Percentiles rank a stretch among this genome's conserved stretches.
phyloP scores from a whole-genome alignment of 2,888 invertebrate species.

The Lasioglossum leucozonium region DNA sequence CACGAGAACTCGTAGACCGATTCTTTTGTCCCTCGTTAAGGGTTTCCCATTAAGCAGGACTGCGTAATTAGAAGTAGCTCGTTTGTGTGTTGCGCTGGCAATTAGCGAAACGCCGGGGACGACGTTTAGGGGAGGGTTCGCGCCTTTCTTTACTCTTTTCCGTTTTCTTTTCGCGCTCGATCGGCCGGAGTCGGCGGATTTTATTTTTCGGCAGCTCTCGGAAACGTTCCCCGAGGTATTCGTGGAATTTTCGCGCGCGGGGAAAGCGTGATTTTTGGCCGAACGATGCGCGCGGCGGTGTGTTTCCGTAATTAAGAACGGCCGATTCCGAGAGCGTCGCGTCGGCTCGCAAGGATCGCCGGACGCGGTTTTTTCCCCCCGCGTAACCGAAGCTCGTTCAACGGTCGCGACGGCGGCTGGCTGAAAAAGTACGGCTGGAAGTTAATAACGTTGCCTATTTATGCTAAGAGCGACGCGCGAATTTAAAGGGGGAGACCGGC shows the following conservation, averaged over 20 bases:
- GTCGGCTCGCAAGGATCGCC: not conserved
- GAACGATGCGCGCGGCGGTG: not conserved
- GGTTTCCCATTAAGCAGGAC: conserved; percentile 62
- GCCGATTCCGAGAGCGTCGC: not conserved
- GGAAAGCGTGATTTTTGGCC: too few species aligned
- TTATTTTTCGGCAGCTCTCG: not conserved
- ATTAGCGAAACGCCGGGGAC: conserved; percentile 59
- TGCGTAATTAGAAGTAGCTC: conserved; percentile 64
- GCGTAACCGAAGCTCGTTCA: too few species aligned
- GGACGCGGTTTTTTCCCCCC: not conserved
- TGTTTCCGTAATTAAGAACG: not conserved
- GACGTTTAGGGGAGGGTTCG: conserved; percentile 50
- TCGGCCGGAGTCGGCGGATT: not conserved
- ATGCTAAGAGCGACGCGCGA: conserved; percentile 13
- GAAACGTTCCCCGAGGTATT: not conserved
- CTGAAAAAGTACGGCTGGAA: not conserved
- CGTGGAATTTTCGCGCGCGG: not conserved
- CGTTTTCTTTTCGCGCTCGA: not conserved
- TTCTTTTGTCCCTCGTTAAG: conserved; percentile 65
- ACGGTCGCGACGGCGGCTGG: not conserved
- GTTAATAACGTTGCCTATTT: conserved; percentile 30
- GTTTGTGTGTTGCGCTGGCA: conserved; percentile 61
- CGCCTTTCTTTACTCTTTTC: conserved; percentile 1
- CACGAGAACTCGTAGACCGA: conserved; percentile 39
- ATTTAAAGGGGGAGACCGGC: conserved; percentile 13